These are phyloP conservation scores for Castor canadensis DNA, from an alignment of 2,113 vertebrate species.

Conservation along the genomic window DNA sequence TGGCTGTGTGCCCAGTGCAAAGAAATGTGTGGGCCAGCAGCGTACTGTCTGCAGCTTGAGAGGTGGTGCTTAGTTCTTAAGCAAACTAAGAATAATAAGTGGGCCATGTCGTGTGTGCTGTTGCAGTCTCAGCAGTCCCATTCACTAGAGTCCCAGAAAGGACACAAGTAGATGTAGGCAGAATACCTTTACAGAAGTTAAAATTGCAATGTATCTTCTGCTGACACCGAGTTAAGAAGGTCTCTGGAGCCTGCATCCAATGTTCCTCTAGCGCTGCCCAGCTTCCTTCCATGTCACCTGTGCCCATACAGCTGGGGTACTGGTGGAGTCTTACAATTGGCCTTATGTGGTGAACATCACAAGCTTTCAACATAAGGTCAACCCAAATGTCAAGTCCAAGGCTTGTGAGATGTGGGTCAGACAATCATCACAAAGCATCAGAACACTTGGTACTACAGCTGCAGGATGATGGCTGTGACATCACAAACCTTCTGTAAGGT, in stretches of 20 bases:
- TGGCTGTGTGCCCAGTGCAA: too few relatives aligned
- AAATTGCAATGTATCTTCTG: slow-evolving; percentile 97
- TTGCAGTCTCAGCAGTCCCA: slow-evolving; percentile 95
- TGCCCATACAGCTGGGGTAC: slow-evolving; percentile 94
- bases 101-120: slow-evolving; percentile 96
- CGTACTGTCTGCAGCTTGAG: too few relatives aligned
- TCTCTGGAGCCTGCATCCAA: slow-evolving; percentile 94
- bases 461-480: slow-evolving; percentile 90
- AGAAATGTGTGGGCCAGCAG: too few relatives aligned
- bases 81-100: too few relatives aligned
- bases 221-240: slow-evolving; percentile 90
- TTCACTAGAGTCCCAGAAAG: slow-evolving; percentile 93
- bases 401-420: slow-evolving; percentile 89
- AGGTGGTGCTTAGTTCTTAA: too few relatives aligned
- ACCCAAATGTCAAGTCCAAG: slow-evolving; percentile 88
- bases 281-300: slow-evolving; percentile 98
- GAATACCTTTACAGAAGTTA: slow-evolving; percentile 94
- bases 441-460: slow-evolving; percentile 96
- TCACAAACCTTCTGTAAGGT: slow-evolving; percentile 97
- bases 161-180: slow-evolving; percentile 93
- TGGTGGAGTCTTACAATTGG: slow-evolving; percentile 96
- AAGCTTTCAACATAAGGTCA: slow-evolving; percentile 94
- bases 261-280: slow-evolving; percentile 95
- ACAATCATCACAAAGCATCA: slow-evolving; percentile 96
- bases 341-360: slow-evolving; percentile 95